Conservation (phyloP, 2,113 vertebrate genomes). For the Hiodon alosoides region DNA sequence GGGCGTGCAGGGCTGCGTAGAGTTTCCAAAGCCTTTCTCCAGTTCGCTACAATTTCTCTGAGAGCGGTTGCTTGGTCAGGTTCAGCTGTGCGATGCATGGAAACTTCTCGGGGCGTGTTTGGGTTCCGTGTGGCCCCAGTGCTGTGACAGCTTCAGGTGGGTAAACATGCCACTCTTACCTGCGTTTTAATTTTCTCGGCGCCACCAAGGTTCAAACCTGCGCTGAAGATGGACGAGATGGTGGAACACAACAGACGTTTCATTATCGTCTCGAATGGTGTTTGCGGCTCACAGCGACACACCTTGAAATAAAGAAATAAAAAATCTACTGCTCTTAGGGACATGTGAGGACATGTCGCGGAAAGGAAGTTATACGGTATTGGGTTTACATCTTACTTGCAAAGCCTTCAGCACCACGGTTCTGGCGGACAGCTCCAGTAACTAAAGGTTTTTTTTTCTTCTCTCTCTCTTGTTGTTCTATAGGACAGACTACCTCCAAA, state of each 20-base stretch:
- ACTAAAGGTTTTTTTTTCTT: background rate
- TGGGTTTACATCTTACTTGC: background rate
- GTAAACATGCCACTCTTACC: slow-evolving; percentile 4
- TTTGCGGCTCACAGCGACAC: slow-evolving; percentile 49
- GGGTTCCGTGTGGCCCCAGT: no score
- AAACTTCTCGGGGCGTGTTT: no score
- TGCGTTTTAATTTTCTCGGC: slow-evolving; percentile 59
- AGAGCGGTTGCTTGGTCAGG: background rate
- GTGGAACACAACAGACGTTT: slow-evolving; percentile 54
- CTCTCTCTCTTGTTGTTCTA: background rate
- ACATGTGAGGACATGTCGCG: slow-evolving; percentile 1
- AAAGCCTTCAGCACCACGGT: slow-evolving; percentile 48
- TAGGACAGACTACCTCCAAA: background rate
- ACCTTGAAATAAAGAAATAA: slow-evolving; percentile 1
- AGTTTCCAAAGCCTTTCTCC: background rate
- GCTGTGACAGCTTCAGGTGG: background rate
- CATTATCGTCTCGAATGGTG: slow-evolving; percentile 67
- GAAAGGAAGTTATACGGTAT: slow-evolving; percentile 1
- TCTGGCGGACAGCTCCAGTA: slow-evolving; percentile 46
- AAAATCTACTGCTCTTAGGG: background rate
- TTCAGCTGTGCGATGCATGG: background rate
- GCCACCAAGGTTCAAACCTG: slow-evolving; percentile 29
- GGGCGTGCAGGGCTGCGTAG: background rate
- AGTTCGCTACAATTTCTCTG: background rate
- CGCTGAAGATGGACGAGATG: slow-evolving; percentile 54